Percentiles rank a stretch among this genome's conserved stretches.
phyloP scores from a whole-genome alignment of 2,888 invertebrate genomes.

The Dendrolimus houi region DNA sequence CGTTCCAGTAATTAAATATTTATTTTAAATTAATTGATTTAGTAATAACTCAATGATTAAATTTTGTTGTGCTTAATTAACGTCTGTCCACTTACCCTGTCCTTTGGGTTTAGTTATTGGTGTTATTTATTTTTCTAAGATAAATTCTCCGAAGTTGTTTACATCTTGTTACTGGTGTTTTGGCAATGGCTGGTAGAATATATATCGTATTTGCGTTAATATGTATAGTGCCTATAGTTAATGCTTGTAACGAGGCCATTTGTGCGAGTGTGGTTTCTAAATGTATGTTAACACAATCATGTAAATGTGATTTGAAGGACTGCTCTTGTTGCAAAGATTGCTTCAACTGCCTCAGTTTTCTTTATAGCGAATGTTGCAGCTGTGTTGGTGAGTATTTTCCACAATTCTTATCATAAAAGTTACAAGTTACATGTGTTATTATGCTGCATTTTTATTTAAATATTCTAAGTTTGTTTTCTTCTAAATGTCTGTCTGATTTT shows the following conservation, averaged over 20 bases:
- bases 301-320: slow-evolving; percentile 95
- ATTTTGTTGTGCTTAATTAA: not conserved
- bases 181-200: slow-evolving; percentile 51
- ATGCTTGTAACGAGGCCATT: slow-evolving; percentile 92
- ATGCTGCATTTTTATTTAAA: not conserved
- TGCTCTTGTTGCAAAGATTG: slow-evolving; percentile 98
- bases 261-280: slow-evolving; percentile 98
- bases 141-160: slow-evolving; percentile 17
- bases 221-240: slow-evolving; percentile 52
- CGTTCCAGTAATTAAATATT: too few species aligned
- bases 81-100: not conserved
- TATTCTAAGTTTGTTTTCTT: not conserved
- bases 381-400: slow-evolving; percentile 89
- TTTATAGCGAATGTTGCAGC: slow-evolving; percentile 96
- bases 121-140: slow-evolving; percentile 37
- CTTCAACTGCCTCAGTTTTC: slow-evolving; percentile 89
- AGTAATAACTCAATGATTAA: too few species aligned
- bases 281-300: slow-evolving; percentile 96
- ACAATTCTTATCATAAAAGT: too few species aligned
- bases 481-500: too few species aligned
- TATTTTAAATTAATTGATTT: too few species aligned
- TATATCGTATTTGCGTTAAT: slow-evolving; percentile 45
- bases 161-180: slow-evolving; percentile 8
- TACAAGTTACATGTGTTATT: too few species aligned
- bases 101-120: not conserved